These are phyloP conservation scores for Chondrosia reniformis DNA, from an alignment of 37 sponge, comb jelly and placozoan genomes.

Conservation along the genomic window DNA sequence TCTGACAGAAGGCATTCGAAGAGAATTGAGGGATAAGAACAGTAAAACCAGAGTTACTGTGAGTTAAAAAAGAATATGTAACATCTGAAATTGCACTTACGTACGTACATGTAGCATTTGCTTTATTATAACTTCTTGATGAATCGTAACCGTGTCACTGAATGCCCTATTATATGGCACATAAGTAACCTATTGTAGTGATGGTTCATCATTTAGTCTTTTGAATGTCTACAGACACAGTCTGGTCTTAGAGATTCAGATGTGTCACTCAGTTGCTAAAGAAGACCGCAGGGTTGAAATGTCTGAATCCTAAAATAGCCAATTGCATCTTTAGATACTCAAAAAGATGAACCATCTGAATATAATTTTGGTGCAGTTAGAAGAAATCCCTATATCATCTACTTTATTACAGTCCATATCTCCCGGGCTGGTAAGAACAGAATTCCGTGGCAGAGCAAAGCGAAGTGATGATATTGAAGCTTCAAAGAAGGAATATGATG, in stretches of 20 bases:
- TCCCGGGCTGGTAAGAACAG: conserved; percentile 74
- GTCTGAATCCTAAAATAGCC: background rate
- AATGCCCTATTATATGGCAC: too few species aligned
- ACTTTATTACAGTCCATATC: conserved; percentile 42
- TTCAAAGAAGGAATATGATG: conserved; percentile 36
- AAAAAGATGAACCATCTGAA: too few species aligned
- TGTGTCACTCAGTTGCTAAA: too few species aligned
- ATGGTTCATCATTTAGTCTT: too few species aligned
- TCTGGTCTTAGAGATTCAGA: too few species aligned
- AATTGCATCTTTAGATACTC: background rate
- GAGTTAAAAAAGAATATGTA: background rate
- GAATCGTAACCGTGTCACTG: too few species aligned
- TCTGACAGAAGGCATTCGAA: conserved; percentile 66
- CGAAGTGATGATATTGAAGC: conserved; percentile 32
- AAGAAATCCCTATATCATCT: too few species aligned
- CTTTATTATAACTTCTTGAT: too few species aligned
- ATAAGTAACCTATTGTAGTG: too few species aligned
- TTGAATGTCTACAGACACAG: too few species aligned
- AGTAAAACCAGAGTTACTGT: conserved; percentile 62
- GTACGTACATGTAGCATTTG: too few species aligned
- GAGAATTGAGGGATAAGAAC: conserved; percentile 70
- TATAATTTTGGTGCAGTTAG: too few species aligned
- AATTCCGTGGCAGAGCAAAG: conserved; percentile 40
- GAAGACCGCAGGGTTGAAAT: background rate
- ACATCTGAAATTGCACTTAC: background rate